Base-by-base conservation (phyloP, 2,113 vertebrate genomes). In the Rhineura floridana region DNA sequence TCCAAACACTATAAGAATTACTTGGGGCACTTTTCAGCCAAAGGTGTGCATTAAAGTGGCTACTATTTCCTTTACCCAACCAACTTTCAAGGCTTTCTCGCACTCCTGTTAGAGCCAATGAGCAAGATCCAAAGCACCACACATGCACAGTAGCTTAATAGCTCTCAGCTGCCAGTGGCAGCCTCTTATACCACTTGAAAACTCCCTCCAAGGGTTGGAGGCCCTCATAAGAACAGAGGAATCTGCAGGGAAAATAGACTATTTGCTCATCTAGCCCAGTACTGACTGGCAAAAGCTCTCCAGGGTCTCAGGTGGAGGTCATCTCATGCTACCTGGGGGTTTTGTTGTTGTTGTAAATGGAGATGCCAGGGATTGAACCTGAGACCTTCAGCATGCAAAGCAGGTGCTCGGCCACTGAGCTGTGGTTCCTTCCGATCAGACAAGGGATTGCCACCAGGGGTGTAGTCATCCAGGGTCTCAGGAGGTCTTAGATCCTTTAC, bases 41-140 rank as follows among this genome's bases (percentile, higher is more conserved):
- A 83, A 85, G 62, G 3, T 78, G 80, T 89, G 63, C 50, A 12
- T 76, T 21, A 33, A 62, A 62, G 75, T 28, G 39, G 30, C 65
- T 83, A 36, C n/a, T 78, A 3, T 39, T 72, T 73, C 50, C 81
- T 62, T 17, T 0, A 0, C 36, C 87, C 48, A 0, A 65, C 78
- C 63, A 50, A 90, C 82, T 55, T 89, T 91, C 88, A 84, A 91
- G 36, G 69, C 84, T 65, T 76, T 67, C 11, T 73, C 65, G 0
- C 0, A 8, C 89, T 89, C 75, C n/a, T 2, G 73, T 9, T 88
- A 89, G 89, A 91, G 83, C 0, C 70, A 77, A 48, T 30, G n/a
- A 1, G 7, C 30, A 25, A 25, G 1, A 52, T 75, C 30, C 62
- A 46, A 48, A 83, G 48, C 4, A 42, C 15, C 13, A 21, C 72